Conservation (phyloP, 2,113 vertebrate genomes). For the Notothenia coriiceps region DNA sequence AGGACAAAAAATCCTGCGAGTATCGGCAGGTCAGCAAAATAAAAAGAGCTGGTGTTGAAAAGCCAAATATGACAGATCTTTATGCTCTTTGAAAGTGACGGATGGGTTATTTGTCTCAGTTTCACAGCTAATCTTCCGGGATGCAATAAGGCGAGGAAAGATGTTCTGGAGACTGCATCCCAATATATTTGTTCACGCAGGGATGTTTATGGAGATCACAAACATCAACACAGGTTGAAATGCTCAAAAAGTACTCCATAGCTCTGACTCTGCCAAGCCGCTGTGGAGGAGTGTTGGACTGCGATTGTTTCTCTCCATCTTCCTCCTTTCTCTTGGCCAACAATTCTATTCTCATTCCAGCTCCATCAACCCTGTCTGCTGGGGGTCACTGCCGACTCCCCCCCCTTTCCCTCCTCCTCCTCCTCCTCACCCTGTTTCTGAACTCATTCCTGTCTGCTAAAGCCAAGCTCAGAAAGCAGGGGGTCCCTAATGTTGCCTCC, state of each 20-base stretch:
- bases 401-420: neutral
- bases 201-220: conserved; percentile 49
- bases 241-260: neutral
- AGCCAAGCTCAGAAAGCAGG: conserved; percentile 13
- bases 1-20: neutral
- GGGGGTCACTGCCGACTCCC: conserved; percentile 75
- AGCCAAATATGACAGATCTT: conserved; percentile 33
- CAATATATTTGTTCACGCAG: conserved; percentile 17
- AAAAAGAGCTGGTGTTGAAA: neutral
- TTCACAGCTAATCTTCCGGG: conserved; percentile 3
- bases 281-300: conserved; percentile 47
- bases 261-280: conserved; percentile 20
- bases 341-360: conserved; percentile 74
- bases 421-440: conserved; percentile 57
- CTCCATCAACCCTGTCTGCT: conserved; percentile 79
- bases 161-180: conserved; percentile 7
- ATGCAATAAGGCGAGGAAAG: conserved; percentile 24
- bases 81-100: conserved; percentile 1
- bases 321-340: conserved; percentile 62
- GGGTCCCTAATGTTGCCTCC: conserved; percentile 22
- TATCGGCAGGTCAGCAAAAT: conserved; percentile 41
- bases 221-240: conserved; percentile 43
- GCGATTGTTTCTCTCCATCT: conserved; percentile 17
- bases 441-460: conserved; percentile 56
- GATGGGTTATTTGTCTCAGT: conserved; percentile 5